Evolutionary conservation across 2,888 invertebrate genomes (phyloP).

Genomic region (Trilocha varians): DNA sequence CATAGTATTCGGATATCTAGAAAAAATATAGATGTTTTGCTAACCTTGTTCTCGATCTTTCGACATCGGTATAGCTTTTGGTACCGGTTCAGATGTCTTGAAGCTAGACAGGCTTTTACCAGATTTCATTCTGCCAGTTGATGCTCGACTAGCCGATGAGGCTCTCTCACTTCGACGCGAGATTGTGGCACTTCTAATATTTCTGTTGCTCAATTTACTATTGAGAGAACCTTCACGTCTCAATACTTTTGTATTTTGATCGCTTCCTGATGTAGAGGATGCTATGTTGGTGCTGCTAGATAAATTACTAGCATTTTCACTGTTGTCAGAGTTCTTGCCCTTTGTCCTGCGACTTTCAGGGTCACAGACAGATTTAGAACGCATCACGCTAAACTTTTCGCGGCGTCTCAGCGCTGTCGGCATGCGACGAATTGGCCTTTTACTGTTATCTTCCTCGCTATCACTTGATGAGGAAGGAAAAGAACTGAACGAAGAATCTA

Average conservation of each 20-base stretch:
- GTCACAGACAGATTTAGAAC: constrained; percentile 66
- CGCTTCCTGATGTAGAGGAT: constrained; percentile 64
- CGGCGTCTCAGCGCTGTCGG: constrained; percentile 55
- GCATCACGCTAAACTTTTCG: constrained; percentile 52
- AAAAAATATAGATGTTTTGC: constrained; percentile 1
- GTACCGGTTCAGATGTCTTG: constrained; percentile 66
- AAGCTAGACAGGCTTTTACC: constrained; percentile 61
- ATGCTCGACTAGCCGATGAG: constrained; percentile 72
- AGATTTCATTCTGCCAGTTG: constrained; percentile 76
- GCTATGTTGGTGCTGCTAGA: constrained; percentile 56
- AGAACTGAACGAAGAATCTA: constrained; percentile 78
- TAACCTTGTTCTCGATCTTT: constrained; percentile 82
- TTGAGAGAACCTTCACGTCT: constrained; percentile 55
- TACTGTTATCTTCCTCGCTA: constrained; percentile 57
- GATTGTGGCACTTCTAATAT: constrained; percentile 66
- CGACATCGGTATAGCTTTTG: constrained; percentile 57
- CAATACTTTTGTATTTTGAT: constrained; percentile 50
- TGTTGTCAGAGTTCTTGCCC: constrained; percentile 48
- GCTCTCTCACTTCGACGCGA: constrained; percentile 56
- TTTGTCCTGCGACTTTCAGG: constrained; percentile 52
- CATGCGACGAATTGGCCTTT: constrained; percentile 45
- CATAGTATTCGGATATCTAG: background rate
- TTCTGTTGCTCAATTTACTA: constrained; percentile 47
- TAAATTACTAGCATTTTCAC: constrained; percentile 59
- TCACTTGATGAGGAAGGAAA: constrained; percentile 67